A percentile compares a stretch with the other conserved stretches of the same genome.
These are phyloP conservation scores for Catharus bicknelli DNA, from an alignment of 2,113 vertebrate species.

Conservation along the genomic window DNA sequence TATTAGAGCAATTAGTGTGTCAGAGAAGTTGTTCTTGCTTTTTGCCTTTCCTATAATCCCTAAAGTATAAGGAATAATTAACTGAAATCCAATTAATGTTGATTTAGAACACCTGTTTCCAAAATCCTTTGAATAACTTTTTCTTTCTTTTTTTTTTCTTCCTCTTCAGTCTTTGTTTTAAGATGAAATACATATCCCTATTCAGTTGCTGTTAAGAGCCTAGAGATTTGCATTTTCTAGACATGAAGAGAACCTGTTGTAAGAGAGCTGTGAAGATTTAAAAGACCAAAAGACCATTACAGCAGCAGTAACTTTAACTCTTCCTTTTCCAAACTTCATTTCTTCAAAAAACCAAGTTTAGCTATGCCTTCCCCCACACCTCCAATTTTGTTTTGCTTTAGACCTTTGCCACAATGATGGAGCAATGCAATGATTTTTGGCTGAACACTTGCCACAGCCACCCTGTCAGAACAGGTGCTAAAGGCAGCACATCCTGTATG, in stretches of 20 bases:
- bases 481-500: background rate
- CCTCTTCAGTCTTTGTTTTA: conserved; percentile 72
- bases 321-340: conserved; percentile 33
- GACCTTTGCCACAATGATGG: background rate
- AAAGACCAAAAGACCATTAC: conserved; percentile 64
- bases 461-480: background rate
- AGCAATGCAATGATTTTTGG: background rate
- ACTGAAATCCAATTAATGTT: conserved; percentile 81
- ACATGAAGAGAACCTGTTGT: conserved; percentile 70
- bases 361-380: accelerated
- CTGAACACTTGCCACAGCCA: background rate
- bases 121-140: conserved; percentile 79
- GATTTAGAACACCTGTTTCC: conserved; percentile 82
- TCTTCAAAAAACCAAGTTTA: background rate
- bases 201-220: conserved; percentile 67
- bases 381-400: background rate
- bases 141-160: conserved; percentile 64
- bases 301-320: conserved; percentile 62
- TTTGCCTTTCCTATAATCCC: conserved; percentile 66
- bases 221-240: conserved; percentile 72
- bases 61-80: conserved; percentile 79
- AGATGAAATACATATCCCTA: conserved; percentile 77
- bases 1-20: conserved; percentile 68
- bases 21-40: conserved; percentile 63
- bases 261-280: conserved; percentile 69